Base-by-base conservation (phyloP, 2,797 vertebrate genomes). In the Chaetophractus vellerosus region DNA sequence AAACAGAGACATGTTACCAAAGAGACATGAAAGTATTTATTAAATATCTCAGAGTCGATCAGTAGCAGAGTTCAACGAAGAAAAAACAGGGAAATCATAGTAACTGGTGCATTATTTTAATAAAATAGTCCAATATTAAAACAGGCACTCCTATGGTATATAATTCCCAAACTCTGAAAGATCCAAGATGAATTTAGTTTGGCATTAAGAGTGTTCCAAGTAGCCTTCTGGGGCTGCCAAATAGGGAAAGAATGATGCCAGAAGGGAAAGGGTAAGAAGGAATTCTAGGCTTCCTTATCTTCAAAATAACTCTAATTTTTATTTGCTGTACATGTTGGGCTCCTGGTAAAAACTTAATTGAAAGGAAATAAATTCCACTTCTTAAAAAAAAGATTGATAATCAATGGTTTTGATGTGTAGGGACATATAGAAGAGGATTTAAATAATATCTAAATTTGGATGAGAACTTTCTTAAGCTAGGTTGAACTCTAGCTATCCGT, bases 1-100 rank as follows among this genome's bases (percentile, higher is more conserved):
- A 92, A 94, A 74, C 21, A 93, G 21, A 81, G 3, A 23, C 18
- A 81, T 48, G 72, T 52, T 84, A 28, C 9, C 31, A 91, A 63
- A 92, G 33, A 71, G 23, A 66, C 7, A 12, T 80, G 9, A 90
- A 94, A 36, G 59, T 85, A 88, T 80, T 90, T 93, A 57, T 78
- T 66, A 59, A 79, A 63, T 61, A 63, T 75, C 28, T 91, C 63
- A 82, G 48, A 76, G 28, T 81, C 85, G 9, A 31, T 55, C 48
- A 81, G 9, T 24, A n/a, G 18, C 33, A 90, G n/a, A 63, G 0
- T 24, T n/a, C n/a, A n/a, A 59, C 14, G 93, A 81, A 84, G 19
- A 92, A 87, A 11, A 50, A 31, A 84, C n/a, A 14, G 18, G 18
- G 14, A 57, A 74, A 45, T 28, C 41, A 55, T 11, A 55, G 23